These are phyloP conservation scores for Tethya wilhelma DNA, from an alignment of 37 sponge, comb jelly and placozoan species.

Conservation along the genomic window DNA sequence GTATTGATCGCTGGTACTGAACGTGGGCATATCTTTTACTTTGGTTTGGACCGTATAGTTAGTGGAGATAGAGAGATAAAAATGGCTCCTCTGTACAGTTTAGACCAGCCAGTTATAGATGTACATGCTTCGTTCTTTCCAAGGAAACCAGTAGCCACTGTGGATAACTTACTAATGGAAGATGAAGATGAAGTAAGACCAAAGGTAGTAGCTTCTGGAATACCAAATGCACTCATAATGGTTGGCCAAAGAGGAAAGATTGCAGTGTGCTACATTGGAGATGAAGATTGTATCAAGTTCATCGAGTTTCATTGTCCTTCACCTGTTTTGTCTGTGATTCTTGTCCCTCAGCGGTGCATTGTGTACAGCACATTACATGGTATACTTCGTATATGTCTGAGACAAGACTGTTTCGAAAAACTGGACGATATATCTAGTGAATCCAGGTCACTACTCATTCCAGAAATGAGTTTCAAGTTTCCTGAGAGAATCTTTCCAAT, in stretches of 20 bases:
- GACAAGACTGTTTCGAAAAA: background rate
- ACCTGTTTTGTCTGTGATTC: slow-evolving; percentile 14
- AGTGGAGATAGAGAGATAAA: background rate
- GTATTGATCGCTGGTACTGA: slow-evolving; percentile 6
- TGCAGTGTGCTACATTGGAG: background rate
- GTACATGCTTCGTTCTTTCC: slow-evolving; percentile 20
- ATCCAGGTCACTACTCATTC: background rate
- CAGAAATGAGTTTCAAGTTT: slow-evolving; percentile 28
- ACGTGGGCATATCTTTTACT: slow-evolving; percentile 30
- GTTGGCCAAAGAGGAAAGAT: slow-evolving; percentile 32
- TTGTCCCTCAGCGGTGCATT: background rate
- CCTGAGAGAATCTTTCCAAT: slow-evolving; percentile 21
- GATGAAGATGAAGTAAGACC: background rate
- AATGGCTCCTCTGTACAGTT: slow-evolving; percentile 9
- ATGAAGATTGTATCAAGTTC: background rate
- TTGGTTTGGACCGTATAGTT: background rate
- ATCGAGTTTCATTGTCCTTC: slow-evolving; percentile 18
- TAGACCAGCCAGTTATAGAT: slow-evolving; percentile 25
- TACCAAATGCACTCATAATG: slow-evolving; percentile 10
- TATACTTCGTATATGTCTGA: slow-evolving; percentile 1
- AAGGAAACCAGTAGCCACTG: background rate
- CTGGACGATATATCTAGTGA: background rate
- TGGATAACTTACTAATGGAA: too few relatives aligned
- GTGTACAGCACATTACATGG: slow-evolving; percentile 13
- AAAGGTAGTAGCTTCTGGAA: background rate